Percentiles rank a stretch among this genome's conserved stretches.
Conservation (phyloP, 1,140 invertebrate species). For the Paracyclopina nana region DNA sequence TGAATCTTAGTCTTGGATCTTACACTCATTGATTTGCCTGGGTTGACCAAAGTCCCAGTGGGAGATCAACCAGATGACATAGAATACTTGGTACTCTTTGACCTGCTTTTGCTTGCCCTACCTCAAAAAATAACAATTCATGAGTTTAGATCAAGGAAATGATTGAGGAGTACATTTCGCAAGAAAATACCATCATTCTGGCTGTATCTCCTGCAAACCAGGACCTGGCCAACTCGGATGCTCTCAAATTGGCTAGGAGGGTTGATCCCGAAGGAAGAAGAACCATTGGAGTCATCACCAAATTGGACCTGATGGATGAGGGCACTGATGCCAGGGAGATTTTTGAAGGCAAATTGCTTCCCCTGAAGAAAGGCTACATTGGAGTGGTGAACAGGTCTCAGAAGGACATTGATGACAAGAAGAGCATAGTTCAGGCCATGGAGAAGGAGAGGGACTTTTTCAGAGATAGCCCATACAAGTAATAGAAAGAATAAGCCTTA, state of each 20-base stretch:
- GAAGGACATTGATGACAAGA: constrained; percentile 33
- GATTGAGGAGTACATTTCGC: constrained; percentile 81
- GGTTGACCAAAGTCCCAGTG: constrained; percentile 81
- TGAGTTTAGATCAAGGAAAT: constrained; percentile 74
- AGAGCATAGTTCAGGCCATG: constrained; percentile 86
- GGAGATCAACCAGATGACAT: constrained; percentile 86
- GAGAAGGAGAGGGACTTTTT: constrained; percentile 96
- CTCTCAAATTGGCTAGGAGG: constrained; percentile 81
- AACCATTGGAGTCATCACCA: constrained; percentile 23
- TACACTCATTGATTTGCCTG: constrained; percentile 85
- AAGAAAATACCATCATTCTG: constrained; percentile 80
- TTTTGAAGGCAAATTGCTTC: constrained; percentile 20
- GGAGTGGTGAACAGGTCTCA: constrained; percentile 5
- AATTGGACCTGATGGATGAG: constrained; percentile 23
- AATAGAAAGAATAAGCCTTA: no score
- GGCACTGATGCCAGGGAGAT: constrained; percentile 23
- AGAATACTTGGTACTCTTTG: no score
- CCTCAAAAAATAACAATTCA: no score
- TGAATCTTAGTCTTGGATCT: constrained; percentile 58
- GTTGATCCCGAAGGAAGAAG: constrained; percentile 63
- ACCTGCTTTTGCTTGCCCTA: no score
- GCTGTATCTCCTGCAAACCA: constrained; percentile 92
- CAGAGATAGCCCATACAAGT: constrained; percentile 42
- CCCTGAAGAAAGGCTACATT: constrained; percentile 18
- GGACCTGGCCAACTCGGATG: constrained; percentile 88